These are phyloP conservation scores for Sphyrna mokarran DNA, from an alignment of 2,113 vertebrate species.

Conservation along the genomic window DNA sequence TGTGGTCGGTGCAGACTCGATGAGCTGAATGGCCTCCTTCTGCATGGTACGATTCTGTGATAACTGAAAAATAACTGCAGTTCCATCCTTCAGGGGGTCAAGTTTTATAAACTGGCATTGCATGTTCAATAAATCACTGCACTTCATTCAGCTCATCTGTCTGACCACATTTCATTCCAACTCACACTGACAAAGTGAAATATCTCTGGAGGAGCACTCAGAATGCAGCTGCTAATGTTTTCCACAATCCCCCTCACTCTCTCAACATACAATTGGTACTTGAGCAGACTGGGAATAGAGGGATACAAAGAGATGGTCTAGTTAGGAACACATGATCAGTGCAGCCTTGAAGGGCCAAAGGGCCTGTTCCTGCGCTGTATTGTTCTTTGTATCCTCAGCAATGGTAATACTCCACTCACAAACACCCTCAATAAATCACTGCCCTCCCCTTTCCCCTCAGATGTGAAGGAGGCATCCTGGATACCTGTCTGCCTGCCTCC, in stretches of 20 bases:
- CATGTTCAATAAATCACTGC: background rate
- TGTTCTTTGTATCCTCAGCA: background rate
- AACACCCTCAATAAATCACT: background rate
- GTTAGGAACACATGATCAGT: too few species aligned
- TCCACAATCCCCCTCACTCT: background rate
- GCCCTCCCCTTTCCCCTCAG: background rate
- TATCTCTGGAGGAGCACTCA: background rate
- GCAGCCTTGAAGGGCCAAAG: too few species aligned
- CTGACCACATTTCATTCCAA: background rate
- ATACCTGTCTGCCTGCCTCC: too few species aligned
- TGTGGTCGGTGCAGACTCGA: too few species aligned
- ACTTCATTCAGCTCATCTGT: background rate
- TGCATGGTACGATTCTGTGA: too few species aligned
- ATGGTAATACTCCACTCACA: background rate
- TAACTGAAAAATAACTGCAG: background rate
- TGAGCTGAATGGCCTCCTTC: too few species aligned
- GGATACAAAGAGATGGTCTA: too few species aligned
- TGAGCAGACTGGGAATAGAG: background rate
- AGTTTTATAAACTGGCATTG: background rate
- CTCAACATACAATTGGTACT: background rate
- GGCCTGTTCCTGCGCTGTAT: too few species aligned
- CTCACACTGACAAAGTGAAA: background rate
- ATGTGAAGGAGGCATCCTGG: background rate
- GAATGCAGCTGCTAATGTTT: background rate
- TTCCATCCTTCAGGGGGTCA: background rate